Evolutionary conservation across 2,888 invertebrate species (phyloP).

Genomic region (Itoplectis maculator): DNA sequence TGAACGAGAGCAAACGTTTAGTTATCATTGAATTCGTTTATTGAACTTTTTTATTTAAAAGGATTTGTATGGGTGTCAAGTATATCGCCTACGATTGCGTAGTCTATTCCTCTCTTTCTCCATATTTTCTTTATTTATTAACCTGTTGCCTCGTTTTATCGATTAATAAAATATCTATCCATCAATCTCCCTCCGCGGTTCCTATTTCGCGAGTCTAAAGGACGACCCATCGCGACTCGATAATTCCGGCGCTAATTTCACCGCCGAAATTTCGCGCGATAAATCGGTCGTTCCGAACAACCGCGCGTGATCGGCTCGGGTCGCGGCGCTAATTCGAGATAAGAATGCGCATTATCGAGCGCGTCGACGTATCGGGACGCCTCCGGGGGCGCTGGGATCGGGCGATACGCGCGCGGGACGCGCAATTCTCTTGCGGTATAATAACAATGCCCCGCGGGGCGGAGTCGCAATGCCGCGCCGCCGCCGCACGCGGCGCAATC

Average conservation of each 20-base stretch:
- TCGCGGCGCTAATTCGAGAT: conserved; percentile 27
- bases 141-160: too few relatives aligned
- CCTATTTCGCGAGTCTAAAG: background rate
- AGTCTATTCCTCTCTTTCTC: too few relatives aligned
- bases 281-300: too few relatives aligned
- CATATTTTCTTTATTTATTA: too few relatives aligned
- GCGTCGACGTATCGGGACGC: conserved; percentile 39
- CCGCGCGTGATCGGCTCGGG: too few relatives aligned
- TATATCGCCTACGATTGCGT: too few relatives aligned
- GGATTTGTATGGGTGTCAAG: too few relatives aligned
- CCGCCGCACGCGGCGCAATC: conserved; percentile 79
- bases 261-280: background rate
- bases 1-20: too few relatives aligned
- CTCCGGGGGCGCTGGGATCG: background rate
- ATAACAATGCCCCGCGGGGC: conserved; percentile 76
- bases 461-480: conserved; percentile 80
- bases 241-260: conserved; percentile 18
- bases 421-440: conserved; percentile 52
- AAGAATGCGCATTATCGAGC: conserved; percentile 37
- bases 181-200: too few relatives aligned
- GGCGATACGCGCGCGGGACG: conserved; percentile 35
- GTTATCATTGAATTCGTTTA: too few relatives aligned
- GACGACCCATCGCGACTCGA: background rate
- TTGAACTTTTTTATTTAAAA: too few relatives aligned
- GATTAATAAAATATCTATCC: too few relatives aligned